Base-by-base conservation (phyloP, 1,140 invertebrate species). In the Lutraria rhynchaena region DNA sequence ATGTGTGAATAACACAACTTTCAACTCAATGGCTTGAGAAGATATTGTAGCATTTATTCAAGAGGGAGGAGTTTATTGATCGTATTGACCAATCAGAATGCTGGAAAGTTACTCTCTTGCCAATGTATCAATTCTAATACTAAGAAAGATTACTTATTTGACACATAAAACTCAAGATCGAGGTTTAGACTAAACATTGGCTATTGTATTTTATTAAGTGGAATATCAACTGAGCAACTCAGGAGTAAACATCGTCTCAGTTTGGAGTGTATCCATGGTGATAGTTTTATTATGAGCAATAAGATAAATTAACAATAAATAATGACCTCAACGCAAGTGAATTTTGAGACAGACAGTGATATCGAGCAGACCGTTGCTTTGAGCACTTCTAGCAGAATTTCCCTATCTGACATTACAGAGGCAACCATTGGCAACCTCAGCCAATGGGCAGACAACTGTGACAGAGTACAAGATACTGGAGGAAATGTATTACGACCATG, bases 361-460 rank as follows among this genome's bases (percentile, higher is more conserved):
- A 31, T 65, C 22, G 53, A 29, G 19, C 33, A 33, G 15, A 65
- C 37, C 19, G 57, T 73, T 35, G n/a, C 44, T 24, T 22, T 73
- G 37, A 71, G 55, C n/a, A 51, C 46, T 22, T 71, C 65, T 71
- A 67, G 65, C 17, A 70, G 53, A 49, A 31, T 81, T 13, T 81
- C 78, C 3, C 22, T 81, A 1, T 24, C 78, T 0, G 78, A 81
- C 19, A 81, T 81, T 9, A 53, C 70, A 3, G 58, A 37, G 1
- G 60, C 78, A 51, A 81, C 78, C 46, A 81, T 81, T 60, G 76
- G 76, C 7, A 58, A 69, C 61, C 41, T 78, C 29, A 29, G 33
- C 17, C 33, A 44, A 57, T 73, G 70, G 70, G 70, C 5, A 41
- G 55, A 73, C 27, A 67, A 58, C 31, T 57, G 51, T 29, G n/a